Base-by-base conservation (phyloP, 2,797 vertebrate genomes). In the Leptodactylus fallax region DNA sequence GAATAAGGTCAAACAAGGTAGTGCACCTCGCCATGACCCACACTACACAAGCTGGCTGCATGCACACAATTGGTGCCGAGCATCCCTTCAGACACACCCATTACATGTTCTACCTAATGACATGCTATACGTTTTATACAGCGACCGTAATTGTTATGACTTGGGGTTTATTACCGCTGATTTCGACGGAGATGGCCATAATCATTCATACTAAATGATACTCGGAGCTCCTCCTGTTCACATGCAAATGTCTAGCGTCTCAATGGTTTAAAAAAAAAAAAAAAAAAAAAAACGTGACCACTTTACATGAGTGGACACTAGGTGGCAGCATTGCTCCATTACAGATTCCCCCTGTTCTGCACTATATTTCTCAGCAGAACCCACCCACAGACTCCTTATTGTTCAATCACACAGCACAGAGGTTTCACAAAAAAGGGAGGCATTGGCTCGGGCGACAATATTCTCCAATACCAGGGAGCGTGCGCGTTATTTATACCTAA, bases 301-400 rank as follows among this genome's bases (percentile, higher is more conserved):
- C 3, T 60, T 79, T 47, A 2, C 74, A 14, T 6, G 58, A 13
- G 88, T 72, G 79, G 16, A 90, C 92, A 91, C 83, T 61, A 92
- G 92, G 82, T 92, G 91, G 91, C 92, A 93, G 88, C 85, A 83
- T 91, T 87, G 47, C 88, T 86, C 89, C 86, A 90, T 12, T 7
- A 71, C 45, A 78, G 2, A 72, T 27, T 21, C 21, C 3, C 8
- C 36, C 21, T 51, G n/a, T 53, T 60, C 83, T 14, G 78, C 87
- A 27, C 78, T 25, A 16, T 23, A n/a, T 16, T 25, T 76, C 16
- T 23, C 36, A 7, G 51, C 45, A 45, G 12, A 63, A 53, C 67
- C 77, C 67, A 85, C 25, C 65, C 87, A 63, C 69, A 56, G 88
- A 23, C 61, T 72, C 78, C n/a, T 86, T 51, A 69, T 86, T 86